Percentiles rank a stretch among this genome's conserved stretches.
These are phyloP conservation scores for Tetragnatha montana DNA, from an alignment of 2,888 invertebrate species.

Conservation along the genomic window DNA sequence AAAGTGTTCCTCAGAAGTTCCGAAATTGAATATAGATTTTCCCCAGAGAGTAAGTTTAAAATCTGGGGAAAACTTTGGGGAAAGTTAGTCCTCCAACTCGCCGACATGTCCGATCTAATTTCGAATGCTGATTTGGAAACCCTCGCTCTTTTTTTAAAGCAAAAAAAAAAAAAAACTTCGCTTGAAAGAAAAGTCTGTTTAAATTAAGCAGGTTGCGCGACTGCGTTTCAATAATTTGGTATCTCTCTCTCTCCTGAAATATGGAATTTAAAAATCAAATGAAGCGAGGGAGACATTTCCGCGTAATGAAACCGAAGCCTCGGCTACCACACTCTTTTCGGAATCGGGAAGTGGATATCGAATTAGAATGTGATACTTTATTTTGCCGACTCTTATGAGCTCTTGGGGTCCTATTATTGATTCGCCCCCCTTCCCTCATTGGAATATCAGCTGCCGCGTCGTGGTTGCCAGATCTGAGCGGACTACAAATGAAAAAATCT, in stretches of 20 bases:
- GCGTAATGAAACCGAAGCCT: conserved; percentile 49
- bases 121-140: conserved; percentile 50
- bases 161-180: neutral
- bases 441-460: conserved; percentile 19
- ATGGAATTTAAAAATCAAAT: conserved; percentile 31
- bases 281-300: conserved; percentile 36
- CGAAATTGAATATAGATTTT: conserved; percentile 68
- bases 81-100: conserved; percentile 25
- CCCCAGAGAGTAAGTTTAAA: neutral
- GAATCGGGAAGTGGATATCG: conserved; percentile 45
- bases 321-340: neutral
- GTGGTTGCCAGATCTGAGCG: conserved; percentile 35
- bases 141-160: neutral
- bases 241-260: conserved; percentile 8
- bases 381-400: conserved; percentile 37
- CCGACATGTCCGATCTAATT: conserved; percentile 55
- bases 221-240: conserved; percentile 29
- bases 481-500: conserved; percentile 79
- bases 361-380: conserved; percentile 41
- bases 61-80: neutral
- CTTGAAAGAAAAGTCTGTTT: neutral
- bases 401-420: conserved; percentile 24
- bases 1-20: conserved; percentile 28
- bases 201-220: conserved; percentile 52
- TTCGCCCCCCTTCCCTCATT: conserved; percentile 18